Evolutionary conservation across 2,113 vertebrate genomes (phyloP).

Genomic region (Xenopus laevis): DNA sequence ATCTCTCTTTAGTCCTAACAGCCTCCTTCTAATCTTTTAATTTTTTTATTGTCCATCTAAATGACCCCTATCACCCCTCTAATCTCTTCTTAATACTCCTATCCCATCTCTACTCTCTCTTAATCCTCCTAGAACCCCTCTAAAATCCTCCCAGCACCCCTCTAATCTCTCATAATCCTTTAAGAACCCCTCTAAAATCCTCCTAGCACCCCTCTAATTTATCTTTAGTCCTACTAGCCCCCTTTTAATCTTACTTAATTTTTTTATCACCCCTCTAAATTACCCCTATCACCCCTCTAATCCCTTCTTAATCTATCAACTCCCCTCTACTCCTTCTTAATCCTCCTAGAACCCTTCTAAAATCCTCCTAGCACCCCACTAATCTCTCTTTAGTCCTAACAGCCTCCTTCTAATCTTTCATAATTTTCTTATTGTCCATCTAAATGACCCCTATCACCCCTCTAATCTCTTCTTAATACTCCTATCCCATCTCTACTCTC

Average conservation of each 20-base stretch:
- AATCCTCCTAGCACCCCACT: background rate
- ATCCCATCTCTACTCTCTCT: background rate
- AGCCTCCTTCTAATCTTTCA: background rate
- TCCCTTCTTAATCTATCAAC: too few species aligned
- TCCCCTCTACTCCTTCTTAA: background rate
- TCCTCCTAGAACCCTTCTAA: background rate
- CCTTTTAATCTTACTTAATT: too few species aligned
- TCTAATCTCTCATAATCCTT: background rate
- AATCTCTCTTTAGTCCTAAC: background rate
- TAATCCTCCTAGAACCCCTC: too few species aligned
- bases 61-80: too few species aligned
- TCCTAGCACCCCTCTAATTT: background rate
- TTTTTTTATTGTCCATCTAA: too few species aligned
- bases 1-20: background rate
- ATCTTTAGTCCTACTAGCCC: fast-evolving
- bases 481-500: background rate
- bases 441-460: background rate
- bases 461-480: background rate
- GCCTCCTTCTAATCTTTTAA: background rate
- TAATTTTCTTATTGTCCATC: too few species aligned
- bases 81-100: too few species aligned
- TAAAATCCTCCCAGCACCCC: background rate
- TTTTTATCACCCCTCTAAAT: too few species aligned
- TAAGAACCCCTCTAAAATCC: background rate
- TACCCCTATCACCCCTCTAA: too few species aligned